phyloP scores from a whole-genome alignment of 2,113 vertebrate species.

The Trichechus manatus region DNA sequence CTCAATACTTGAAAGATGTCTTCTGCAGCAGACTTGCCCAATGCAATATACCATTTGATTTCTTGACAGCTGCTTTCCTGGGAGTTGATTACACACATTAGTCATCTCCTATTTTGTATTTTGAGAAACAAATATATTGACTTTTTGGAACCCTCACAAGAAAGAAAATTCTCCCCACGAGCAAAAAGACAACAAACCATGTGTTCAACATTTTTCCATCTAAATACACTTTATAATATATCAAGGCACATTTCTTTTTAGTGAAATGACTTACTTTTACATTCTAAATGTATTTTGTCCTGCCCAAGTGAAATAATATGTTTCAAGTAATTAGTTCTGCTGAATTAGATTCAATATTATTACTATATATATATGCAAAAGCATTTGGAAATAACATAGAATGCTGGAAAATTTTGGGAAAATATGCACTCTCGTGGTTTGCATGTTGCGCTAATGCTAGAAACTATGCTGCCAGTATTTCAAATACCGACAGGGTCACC shows the following conservation, averaged over 20 bases:
- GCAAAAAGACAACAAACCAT: neutral
- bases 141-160: neutral
- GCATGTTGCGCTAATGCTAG: no score
- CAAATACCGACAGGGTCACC: no score
- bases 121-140: neutral
- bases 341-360: neutral
- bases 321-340: constrained; percentile 47
- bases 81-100: neutral
- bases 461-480: no score
- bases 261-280: constrained; percentile 34
- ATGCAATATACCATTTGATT: no score
- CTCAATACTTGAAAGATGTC: no score
- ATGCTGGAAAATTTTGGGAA: neutral
- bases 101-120: constrained; percentile 10
- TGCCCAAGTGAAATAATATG: neutral
- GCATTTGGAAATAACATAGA: constrained; percentile 18
- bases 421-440: neutral
- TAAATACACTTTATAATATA: neutral
- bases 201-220: neutral
- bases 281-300: constrained; percentile 54
- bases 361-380: neutral
- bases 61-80: no score
- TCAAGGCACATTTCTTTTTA: neutral
- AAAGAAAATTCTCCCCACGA: neutral
- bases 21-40: no score